Percentiles rank a stretch among this genome's conserved stretches.
phyloP scores from a whole-genome alignment of 1,140 invertebrate genomes.

The Nasonia longicornis region DNA sequence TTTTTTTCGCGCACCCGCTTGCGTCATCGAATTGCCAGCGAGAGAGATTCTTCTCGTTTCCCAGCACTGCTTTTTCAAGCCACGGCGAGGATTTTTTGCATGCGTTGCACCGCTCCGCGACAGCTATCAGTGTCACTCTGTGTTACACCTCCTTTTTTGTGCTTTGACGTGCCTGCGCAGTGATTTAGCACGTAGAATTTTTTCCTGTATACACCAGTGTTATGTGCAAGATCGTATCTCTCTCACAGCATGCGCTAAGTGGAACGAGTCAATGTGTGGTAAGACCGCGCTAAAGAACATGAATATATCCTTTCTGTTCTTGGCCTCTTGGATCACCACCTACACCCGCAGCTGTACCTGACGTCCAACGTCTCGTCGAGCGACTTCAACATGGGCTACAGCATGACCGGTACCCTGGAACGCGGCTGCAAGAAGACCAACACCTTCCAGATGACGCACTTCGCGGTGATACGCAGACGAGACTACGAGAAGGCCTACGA shows the following conservation, averaged over 20 bases:
- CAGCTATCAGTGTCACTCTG: neutral
- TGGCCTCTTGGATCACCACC: too few species aligned
- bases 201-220: too few species aligned
- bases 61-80: neutral
- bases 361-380: conserved; percentile 83
- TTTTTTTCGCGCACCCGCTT: neutral
- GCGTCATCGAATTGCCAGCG: conserved; percentile 4
- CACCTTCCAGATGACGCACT: conserved; percentile 86
- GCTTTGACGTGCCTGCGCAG: neutral
- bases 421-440: conserved; percentile 82
- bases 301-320: neutral
- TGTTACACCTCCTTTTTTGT: neutral
- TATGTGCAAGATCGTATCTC: too few species aligned
- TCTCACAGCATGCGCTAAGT: neutral
- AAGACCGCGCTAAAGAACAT: neutral
- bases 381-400: conserved; percentile 90
- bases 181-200: too few species aligned
- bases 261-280: neutral
- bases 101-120: neutral
- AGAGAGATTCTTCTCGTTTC: neutral
- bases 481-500: conserved; percentile 69
- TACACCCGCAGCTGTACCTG: conserved; percentile 73
- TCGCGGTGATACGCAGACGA: conserved; percentile 82
- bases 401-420: conserved; percentile 87
- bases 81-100: conserved; percentile 6